Percentiles rank a stretch among this genome's conserved stretches.
These are phyloP conservation scores for Drosophila kikkawai DNA, from an alignment of 1,140 invertebrate genomes.

Conservation along the genomic window DNA sequence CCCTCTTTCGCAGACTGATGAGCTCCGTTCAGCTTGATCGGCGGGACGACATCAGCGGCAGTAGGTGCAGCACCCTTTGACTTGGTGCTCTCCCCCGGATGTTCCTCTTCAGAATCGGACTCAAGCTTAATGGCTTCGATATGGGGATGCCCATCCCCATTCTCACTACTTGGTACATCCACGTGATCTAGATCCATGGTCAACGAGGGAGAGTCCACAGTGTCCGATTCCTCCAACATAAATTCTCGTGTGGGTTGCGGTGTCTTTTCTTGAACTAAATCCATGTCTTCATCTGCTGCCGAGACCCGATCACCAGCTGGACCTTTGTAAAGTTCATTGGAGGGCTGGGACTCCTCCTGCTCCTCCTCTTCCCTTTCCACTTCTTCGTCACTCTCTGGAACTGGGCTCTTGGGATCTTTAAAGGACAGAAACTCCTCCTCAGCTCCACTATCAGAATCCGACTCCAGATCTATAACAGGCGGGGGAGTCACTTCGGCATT, in stretches of 20 bases:
- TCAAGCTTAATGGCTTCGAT: slow-evolving; percentile 50
- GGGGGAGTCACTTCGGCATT: slow-evolving; percentile 2
- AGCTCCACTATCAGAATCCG: slow-evolving; percentile 8
- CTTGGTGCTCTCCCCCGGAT: not conserved
- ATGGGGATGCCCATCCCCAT: not conserved
- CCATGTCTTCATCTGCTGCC: not conserved
- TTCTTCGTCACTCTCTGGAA: not conserved
- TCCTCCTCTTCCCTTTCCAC: not conserved
- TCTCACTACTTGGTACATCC: slow-evolving; percentile 24
- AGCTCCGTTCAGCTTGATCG: slow-evolving; percentile 57
- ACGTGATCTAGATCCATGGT: slow-evolving; percentile 51
- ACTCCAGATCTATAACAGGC: slow-evolving; percentile 26
- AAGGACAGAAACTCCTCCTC: slow-evolving; percentile 22
- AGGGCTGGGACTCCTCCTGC: not conserved
- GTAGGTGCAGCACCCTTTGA: not conserved
- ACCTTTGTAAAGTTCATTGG: not conserved
- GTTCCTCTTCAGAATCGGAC: slow-evolving; percentile 47
- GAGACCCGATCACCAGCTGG: not conserved
- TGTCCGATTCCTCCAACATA: slow-evolving; percentile 23
- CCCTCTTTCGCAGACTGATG: slow-evolving; percentile 27
- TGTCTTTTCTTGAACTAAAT: not conserved
- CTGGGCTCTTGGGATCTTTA: slow-evolving; percentile 23
- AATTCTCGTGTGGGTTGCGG: not conserved
- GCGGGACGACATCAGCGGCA: slow-evolving; percentile 1
- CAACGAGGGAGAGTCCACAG: slow-evolving; percentile 36